These are phyloP conservation scores for Drosophila bocqueti DNA, from an alignment of 1,140 invertebrate species.

Conservation along the genomic window DNA sequence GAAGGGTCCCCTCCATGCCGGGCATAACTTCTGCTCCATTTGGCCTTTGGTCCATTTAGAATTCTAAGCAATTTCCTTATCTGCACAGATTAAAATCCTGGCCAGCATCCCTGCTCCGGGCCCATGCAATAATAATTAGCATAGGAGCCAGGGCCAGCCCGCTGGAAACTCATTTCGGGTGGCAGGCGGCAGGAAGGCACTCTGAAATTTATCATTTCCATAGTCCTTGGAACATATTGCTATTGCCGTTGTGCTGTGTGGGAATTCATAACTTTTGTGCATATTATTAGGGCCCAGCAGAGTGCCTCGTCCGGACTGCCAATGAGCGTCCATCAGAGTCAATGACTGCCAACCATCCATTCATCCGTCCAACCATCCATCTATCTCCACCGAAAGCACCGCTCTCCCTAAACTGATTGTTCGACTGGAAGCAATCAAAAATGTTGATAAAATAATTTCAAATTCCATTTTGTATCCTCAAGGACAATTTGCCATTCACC, in stretches of 20 bases:
- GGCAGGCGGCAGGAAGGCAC: conserved; percentile 3
- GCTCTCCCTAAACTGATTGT: conserved; percentile 54
- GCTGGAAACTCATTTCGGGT: conserved; percentile 35
- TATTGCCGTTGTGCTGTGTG: conserved; percentile 29
- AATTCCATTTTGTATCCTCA: conserved; percentile 83
- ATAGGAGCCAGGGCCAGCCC: conserved; percentile 32
- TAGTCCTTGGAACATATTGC: conserved; percentile 65
- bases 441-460: conserved; percentile 84
- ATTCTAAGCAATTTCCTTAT: conserved; percentile 81
- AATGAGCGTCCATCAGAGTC: conserved; percentile 60
- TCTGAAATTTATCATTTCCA: conserved; percentile 73
- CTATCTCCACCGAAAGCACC: background rate
- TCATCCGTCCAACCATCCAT: background rate
- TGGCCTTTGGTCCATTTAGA: conserved; percentile 63
- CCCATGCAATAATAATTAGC: conserved; percentile 78
- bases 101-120: conserved; percentile 37
- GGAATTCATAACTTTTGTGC: conserved; percentile 80
- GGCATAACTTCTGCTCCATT: conserved; percentile 74
- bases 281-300: conserved; percentile 63
- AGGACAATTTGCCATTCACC: conserved; percentile 83
- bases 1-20: background rate
- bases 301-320: conserved; percentile 50
- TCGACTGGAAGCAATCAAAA: conserved; percentile 82
- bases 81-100: conserved; percentile 73
- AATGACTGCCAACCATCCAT: conserved; percentile 43